Evolutionary conservation across 2,888 invertebrate genomes (phyloP), one percentile per base, ranked within the genome.

Genomic region (Ormia ochracea): DNA sequence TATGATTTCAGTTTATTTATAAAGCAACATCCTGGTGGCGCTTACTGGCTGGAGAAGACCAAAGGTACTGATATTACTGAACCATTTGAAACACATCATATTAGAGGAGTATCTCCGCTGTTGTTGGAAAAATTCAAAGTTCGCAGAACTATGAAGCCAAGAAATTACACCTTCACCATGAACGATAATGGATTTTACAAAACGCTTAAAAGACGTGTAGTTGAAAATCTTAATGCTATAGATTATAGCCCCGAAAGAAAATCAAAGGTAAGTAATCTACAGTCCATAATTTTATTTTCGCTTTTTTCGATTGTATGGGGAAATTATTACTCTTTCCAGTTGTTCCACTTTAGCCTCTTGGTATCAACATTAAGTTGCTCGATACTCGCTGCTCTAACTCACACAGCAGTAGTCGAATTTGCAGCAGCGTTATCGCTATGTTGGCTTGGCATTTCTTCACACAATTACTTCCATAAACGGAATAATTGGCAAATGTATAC

Each of bases 1-100:
- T 98, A 98, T 88, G 96, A 98, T 89, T 91, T 98, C 38, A 93
- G 93, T 0, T 91, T 92, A 28, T 98, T 97, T 88, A 90, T 94
- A 0, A 87, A 92, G 1, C 91, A 90, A 36, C 98, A 98, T 91
- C 98, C 98, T 1, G 97, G 97, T 48, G 96, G 97, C 1, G 87
- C 91, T 1, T 93, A 93, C 85, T 96, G 95, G 95, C 86, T 96
- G 26, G 89, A 90, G 66, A 86, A 92, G 14, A 93, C 94, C 3
- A 92, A 93, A 91, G 95, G 94, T 2, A 94, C 93, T 5, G 95
- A 96, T 83, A 94, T 95, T 70, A 95, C 95, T 0, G 95, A 95
- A 89, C 92, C 93, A 10, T 96, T 95, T 84, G 94, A 95, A 90
- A 88, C 91, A 0, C 94, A 95, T 87, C 95, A 96, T 86, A 86